These are phyloP conservation scores for Tribolium madens DNA, from an alignment of 1,140 invertebrate genomes.

Conservation along the genomic window DNA sequence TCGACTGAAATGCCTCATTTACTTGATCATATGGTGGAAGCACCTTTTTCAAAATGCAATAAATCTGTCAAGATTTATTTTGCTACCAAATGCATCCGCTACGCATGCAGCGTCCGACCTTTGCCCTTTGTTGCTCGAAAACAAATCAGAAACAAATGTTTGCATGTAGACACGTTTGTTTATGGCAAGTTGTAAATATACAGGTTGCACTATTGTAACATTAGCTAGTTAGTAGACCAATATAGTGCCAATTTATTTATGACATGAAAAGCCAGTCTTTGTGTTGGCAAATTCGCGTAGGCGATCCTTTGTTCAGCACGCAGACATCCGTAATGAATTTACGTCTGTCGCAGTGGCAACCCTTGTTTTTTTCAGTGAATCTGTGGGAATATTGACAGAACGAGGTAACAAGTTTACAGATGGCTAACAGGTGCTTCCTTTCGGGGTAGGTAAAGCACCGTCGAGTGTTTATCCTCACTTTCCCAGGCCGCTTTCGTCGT, in stretches of 20 bases:
- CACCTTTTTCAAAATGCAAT: no score
- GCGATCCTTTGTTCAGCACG: slow-evolving; percentile 20
- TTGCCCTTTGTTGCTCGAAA: slow-evolving; percentile 1
- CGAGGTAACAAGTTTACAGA: slow-evolving; percentile 41
- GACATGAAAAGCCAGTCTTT: slow-evolving; percentile 23
- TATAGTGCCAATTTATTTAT: slow-evolving; percentile 41
- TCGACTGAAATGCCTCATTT: no score
- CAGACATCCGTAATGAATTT: slow-evolving; percentile 32
- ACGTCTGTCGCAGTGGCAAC: neutral
- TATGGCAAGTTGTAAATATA: slow-evolving; percentile 40
- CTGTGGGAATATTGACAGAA: slow-evolving; percentile 43
- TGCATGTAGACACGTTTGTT: slow-evolving; percentile 43
- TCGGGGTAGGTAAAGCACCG: slow-evolving; percentile 38
- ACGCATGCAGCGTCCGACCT: neutral
- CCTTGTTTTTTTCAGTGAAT: neutral
- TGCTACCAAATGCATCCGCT: neutral
- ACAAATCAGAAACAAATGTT: slow-evolving; percentile 42
- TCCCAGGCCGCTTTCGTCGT: slow-evolving; percentile 13
- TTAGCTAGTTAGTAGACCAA: slow-evolving; percentile 44
- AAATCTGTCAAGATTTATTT: neutral
- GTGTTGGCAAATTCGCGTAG: slow-evolving; percentile 34
- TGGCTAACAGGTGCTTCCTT: slow-evolving; percentile 40
- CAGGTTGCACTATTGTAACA: slow-evolving; percentile 44
- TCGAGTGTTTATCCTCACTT: slow-evolving; percentile 18
- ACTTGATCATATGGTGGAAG: no score